A percentile compares a stretch with the other conserved stretches of the same genome.
phyloP scores from a whole-genome alignment of 2,797 vertebrate genomes.

The Sardinella longiceps region DNA sequence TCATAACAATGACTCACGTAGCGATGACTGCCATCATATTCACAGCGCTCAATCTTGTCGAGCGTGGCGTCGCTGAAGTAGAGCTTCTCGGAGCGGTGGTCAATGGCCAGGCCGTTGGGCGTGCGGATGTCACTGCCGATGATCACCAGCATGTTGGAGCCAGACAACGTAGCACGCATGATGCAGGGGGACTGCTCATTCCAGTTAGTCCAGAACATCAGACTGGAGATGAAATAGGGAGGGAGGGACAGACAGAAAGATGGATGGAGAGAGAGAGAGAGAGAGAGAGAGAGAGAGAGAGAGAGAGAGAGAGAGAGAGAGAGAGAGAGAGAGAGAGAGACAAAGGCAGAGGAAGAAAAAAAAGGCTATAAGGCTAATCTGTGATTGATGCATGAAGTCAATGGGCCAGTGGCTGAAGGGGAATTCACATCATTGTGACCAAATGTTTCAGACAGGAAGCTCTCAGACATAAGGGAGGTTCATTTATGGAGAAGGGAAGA shows the following conservation, averaged over 20 bases:
- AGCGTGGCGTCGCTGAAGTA: conserved; percentile 96
- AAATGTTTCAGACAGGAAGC: too few relatives aligned
- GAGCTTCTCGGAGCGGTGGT: conserved; percentile 94
- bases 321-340: background rate
- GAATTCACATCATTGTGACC: too few relatives aligned
- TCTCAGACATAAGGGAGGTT: too few relatives aligned
- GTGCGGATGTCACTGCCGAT: conserved; percentile 93
- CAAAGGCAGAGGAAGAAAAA: background rate
- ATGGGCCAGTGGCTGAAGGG: too few relatives aligned
- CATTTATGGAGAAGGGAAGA: too few relatives aligned
- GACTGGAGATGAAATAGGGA: background rate
- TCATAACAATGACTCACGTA: conserved; percentile 77
- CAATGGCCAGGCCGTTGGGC: conserved; percentile 93
- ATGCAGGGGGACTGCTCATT: conserved; percentile 96
- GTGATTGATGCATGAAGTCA: too few relatives aligned
- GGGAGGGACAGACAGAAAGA: background rate
- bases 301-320: background rate
- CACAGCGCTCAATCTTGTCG: conserved; percentile 97
- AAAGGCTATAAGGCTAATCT: too few relatives aligned
- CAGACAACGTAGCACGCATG: conserved; percentile 91
- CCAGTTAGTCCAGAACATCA: conserved; percentile 92
- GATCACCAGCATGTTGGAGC: conserved; percentile 90
- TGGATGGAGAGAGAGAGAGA: background rate
- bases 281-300: background rate
- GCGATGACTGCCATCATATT: conserved; percentile 91